Conservation (phyloP, 2,888 invertebrate species). For the Lochmaea crataegi region DNA sequence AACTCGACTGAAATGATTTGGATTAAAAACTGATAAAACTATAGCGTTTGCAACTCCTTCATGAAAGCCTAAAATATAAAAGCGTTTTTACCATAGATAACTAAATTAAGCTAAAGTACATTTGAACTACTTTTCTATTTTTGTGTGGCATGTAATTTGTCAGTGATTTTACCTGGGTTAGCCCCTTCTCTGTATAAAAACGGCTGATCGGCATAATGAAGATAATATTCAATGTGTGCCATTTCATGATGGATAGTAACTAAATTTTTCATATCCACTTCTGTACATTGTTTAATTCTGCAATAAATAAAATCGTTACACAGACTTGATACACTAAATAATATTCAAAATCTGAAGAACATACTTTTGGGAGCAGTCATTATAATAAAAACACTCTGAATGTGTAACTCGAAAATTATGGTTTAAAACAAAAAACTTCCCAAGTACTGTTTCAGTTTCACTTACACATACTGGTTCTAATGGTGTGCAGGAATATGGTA, state of each 20-base stretch:
- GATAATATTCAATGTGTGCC: constrained; percentile 85
- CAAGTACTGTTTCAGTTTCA: too few species aligned
- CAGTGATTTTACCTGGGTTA: constrained; percentile 75
- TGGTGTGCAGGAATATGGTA: too few species aligned
- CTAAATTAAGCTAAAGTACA: too few species aligned
- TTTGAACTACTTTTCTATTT: too few species aligned
- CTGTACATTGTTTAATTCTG: constrained; percentile 87
- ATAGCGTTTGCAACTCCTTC: constrained; percentile 88
- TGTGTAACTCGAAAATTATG: too few species aligned
- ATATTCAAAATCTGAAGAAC: too few species aligned
- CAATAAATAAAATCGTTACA: constrained; percentile 40
- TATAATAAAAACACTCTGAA: too few species aligned
- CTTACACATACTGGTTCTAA: too few species aligned
- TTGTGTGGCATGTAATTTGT: not conserved
- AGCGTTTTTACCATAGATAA: too few species aligned
- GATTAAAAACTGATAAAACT: constrained; percentile 80
- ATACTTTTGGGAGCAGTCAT: too few species aligned
- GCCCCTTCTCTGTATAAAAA: constrained; percentile 83
- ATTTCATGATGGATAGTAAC: constrained; percentile 86
- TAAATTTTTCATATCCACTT: constrained; percentile 80
- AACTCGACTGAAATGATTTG: constrained; percentile 78
- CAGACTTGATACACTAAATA: too few species aligned
- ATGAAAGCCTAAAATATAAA: constrained; percentile 76
- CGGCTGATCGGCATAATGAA: constrained; percentile 81
- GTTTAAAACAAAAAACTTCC: too few species aligned